phyloP scores from a whole-genome alignment of 2,888 invertebrate species.

The Silvanus unidentatus region DNA sequence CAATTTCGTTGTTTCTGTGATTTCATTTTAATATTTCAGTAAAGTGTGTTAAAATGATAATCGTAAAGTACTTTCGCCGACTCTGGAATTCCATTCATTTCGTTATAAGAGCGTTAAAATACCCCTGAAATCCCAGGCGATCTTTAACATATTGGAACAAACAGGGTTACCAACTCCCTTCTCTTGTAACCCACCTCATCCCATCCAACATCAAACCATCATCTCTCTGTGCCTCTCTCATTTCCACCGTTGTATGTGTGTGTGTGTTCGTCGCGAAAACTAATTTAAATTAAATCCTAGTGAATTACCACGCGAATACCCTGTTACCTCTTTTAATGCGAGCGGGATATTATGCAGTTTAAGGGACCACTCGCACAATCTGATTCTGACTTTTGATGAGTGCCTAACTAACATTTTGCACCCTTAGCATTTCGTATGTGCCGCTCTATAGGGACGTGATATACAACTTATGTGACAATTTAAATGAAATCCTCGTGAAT shows the following conservation, averaged over 20 bases:
- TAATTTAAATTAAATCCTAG: constrained; percentile 72
- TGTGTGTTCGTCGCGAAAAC: constrained; percentile 48
- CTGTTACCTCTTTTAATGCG: constrained; percentile 11
- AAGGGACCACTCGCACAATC: constrained; percentile 28
- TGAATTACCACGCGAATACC: constrained; percentile 54
- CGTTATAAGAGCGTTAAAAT: constrained; percentile 22
- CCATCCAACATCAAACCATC: no score
- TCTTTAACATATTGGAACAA: constrained; percentile 31
- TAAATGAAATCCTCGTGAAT: constrained; percentile 45
- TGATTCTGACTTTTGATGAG: no score
- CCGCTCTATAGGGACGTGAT: constrained; percentile 22
- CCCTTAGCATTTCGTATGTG: constrained; percentile 14
- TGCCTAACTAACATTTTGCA: no score
- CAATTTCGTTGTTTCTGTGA: not conserved
- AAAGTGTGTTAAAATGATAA: not conserved
- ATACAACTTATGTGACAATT: constrained; percentile 38
- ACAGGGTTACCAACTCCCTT: constrained; percentile 14
- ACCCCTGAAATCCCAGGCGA: constrained; percentile 25
- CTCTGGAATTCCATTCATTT: constrained; percentile 6
- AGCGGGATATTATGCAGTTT: constrained; percentile 16
- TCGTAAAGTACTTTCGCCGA: not conserved
- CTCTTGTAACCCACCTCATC: constrained; percentile 32
- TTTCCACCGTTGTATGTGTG: no score
- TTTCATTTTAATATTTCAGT: no score
- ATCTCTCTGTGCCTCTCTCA: no score